phyloP scores from a whole-genome alignment of 2,113 vertebrate species.

The Emydura subglobosa region DNA sequence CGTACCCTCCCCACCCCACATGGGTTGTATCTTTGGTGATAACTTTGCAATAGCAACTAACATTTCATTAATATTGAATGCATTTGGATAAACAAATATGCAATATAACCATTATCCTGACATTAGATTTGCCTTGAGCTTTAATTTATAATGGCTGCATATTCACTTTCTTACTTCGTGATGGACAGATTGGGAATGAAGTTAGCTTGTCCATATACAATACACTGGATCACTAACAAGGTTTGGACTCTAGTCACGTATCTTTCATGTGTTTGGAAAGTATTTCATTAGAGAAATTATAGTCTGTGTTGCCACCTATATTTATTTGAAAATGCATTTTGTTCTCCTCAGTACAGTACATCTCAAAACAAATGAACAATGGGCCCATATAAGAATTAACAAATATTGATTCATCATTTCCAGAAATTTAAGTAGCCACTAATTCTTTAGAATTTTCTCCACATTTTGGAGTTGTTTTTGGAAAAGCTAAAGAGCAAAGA shows the following conservation, averaged over 20 bases:
- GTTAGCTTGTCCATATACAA: constrained; percentile 63
- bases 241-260: constrained; percentile 52
- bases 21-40: neutral
- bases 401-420: constrained; percentile 5
- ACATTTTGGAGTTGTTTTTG: neutral
- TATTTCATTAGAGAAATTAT: constrained; percentile 70
- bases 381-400: neutral
- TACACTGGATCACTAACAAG: constrained; percentile 62
- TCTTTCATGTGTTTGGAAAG: constrained; percentile 39
- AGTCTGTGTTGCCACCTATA: constrained; percentile 33
- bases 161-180: constrained; percentile 32
- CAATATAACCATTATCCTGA: constrained; percentile 46
- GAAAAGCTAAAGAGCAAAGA: neutral
- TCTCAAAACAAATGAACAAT: neutral
- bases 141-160: constrained; percentile 59
- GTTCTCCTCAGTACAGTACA: constrained; percentile 20
- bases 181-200: constrained; percentile 50
- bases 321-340: constrained; percentile 54
- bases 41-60: constrained; percentile 17
- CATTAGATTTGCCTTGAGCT: constrained; percentile 55
- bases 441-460: constrained; percentile 17
- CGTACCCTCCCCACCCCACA: neutral
- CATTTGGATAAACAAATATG: constrained; percentile 50
- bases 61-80: constrained; percentile 35
- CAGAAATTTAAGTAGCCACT: neutral